Evolutionary conservation across 2,888 invertebrate species (phyloP), one percentile per base, ranked within the genome.

Genomic region (Hedya salicella): DNA sequence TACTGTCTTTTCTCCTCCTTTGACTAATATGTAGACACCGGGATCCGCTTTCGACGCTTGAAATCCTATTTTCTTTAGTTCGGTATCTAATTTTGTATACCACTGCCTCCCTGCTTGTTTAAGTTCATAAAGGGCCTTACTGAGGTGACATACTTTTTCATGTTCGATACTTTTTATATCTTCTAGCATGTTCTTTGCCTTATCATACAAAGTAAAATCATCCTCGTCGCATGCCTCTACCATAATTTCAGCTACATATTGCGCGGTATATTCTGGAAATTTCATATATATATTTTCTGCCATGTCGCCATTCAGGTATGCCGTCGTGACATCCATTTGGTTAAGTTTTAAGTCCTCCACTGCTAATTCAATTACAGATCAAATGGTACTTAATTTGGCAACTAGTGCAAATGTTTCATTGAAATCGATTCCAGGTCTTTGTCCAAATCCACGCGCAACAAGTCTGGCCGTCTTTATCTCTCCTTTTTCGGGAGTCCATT

Each of bases 401-500:
- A 48, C 48, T 9, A 21, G 48, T 21, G 48, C 48, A 11, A 48
- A 48, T 0, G 48, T 48, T 13, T 48, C 21, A 21, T 48, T 21
- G 21, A 21, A 48, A n/a, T 48, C 48, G 1, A 48, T 21, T 8
- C 48, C 48, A 48, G 13, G 21, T 21, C 21, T 1, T 13, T 48
- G 21, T 21, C 21, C 9, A 21, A 48, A 25, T 21, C 21, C 46
- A 2, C 13, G 46, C 11, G 46, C 46, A 19, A 46, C 44, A 17
- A 44, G 17, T 44, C 44, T 44, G 44, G 44, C 46, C 46, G 17
- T 46, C 13, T 46, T 46, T n/a, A 42, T 42, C 42, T 42, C 16
- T 6, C 42, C 42, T 42, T 42, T 42, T 42, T 42, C 42, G 13
- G 42, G 42, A 42, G 42, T 42, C 42, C 42, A 42, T 6, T 42